These are phyloP conservation scores for Pyralis farinalis DNA, from an alignment of 2,888 invertebrate genomes.

Conservation along the genomic window DNA sequence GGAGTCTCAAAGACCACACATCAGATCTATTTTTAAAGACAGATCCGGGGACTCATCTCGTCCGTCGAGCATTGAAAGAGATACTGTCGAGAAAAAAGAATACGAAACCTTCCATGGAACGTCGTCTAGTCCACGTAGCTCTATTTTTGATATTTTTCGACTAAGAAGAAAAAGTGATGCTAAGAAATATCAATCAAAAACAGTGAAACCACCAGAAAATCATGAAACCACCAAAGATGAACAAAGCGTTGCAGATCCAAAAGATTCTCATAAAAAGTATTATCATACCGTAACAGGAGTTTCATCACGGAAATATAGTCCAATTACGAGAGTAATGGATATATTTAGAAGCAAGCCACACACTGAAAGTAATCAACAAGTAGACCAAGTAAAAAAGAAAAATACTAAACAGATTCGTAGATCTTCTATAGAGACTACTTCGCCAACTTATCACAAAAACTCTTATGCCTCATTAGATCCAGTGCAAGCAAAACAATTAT, in stretches of 20 bases:
- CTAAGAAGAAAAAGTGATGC: conserved; percentile 73
- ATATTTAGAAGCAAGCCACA: conserved; percentile 69
- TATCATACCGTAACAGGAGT: conserved; percentile 76
- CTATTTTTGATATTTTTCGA: conserved; percentile 75
- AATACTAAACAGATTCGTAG: conserved; percentile 56
- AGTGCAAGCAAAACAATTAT: conserved; percentile 68
- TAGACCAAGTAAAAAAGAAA: conserved; percentile 63
- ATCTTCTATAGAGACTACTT: conserved; percentile 71
- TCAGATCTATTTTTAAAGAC: conserved; percentile 69
- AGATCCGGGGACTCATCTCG: conserved; percentile 53
- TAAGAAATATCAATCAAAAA: conserved; percentile 56
- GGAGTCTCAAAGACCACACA: conserved; percentile 69
- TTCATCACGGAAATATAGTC: conserved; percentile 69
- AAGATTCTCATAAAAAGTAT: conserved; percentile 72
- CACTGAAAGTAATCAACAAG: conserved; percentile 44
- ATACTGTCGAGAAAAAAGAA: conserved; percentile 52
- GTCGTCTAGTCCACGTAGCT: conserved; percentile 72
- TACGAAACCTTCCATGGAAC: conserved; percentile 77
- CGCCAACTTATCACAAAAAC: conserved; percentile 74
- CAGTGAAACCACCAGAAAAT: conserved; percentile 52
- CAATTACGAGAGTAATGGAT: conserved; percentile 75
- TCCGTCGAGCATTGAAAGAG: conserved; percentile 66
- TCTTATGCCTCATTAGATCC: conserved; percentile 73
- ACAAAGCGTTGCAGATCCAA: conserved; percentile 43
- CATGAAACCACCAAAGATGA: conserved; percentile 57